These are phyloP conservation scores for Noctua janthe DNA, from an alignment of 2,888 invertebrate genomes.

Conservation along the genomic window DNA sequence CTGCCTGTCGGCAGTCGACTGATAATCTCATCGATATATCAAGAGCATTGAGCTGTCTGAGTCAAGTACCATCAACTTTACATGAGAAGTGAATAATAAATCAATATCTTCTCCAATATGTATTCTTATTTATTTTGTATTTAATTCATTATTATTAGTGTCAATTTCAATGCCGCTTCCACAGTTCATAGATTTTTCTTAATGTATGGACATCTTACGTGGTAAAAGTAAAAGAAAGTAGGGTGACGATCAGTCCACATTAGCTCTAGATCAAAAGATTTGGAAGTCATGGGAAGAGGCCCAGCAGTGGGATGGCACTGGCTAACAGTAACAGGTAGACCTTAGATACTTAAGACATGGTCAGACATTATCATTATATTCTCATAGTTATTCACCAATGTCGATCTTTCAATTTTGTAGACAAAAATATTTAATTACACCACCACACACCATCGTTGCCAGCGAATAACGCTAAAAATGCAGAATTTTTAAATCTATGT, in stretches of 20 bases:
- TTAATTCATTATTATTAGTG: too few relatives aligned
- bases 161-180: too few relatives aligned
- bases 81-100: conserved; percentile 74
- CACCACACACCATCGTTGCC: background rate
- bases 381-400: background rate
- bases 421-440: background rate
- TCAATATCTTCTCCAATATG: conserved; percentile 41
- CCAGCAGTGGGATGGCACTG: background rate
- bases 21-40: conserved; percentile 87
- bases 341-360: background rate
- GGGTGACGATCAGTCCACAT: background rate
- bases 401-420: background rate
- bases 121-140: conserved; percentile 30
- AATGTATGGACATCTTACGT: background rate
- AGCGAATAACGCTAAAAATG: background rate
- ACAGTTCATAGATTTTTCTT: background rate
- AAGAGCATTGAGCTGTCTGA: conserved; percentile 79
- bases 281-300: background rate
- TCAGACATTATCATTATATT: background rate
- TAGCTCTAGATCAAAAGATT: background rate
- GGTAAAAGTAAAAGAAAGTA: background rate
- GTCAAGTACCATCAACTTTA: conserved; percentile 77
- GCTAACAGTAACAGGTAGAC: background rate
- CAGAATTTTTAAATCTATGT: background rate
- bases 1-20: conserved; percentile 71